These are phyloP conservation scores for Heliconius congener DNA, from an alignment of 1,140 invertebrate genomes.

Conservation along the genomic window DNA sequence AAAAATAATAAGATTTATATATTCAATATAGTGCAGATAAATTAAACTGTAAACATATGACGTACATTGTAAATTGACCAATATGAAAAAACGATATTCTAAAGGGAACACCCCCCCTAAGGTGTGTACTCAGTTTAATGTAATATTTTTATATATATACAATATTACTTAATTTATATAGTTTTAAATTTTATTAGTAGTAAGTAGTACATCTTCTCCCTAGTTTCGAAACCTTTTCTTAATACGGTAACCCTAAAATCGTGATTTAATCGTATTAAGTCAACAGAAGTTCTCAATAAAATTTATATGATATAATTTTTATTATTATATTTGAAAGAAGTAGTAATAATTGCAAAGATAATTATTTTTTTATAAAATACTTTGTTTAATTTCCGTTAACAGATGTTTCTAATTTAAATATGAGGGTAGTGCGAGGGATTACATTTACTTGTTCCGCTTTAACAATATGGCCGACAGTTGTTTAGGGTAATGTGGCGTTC, in stretches of 20 bases:
- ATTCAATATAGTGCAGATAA: background rate
- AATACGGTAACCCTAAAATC: constrained; percentile 36
- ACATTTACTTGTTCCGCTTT: constrained; percentile 63
- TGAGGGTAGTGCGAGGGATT: constrained; percentile 39
- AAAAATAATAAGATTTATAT: background rate
- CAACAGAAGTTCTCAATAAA: constrained; percentile 41
- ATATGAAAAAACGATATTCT: constrained; percentile 20
- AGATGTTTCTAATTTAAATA: constrained; percentile 19
- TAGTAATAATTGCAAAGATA: background rate
- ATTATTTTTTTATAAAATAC: background rate
- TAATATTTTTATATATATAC: background rate
- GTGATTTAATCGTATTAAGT: constrained; percentile 40
- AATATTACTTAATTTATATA: background rate
- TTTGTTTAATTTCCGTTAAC: background rate
- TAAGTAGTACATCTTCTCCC: background rate
- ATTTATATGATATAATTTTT: constrained; percentile 15
- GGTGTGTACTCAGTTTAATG: constrained; percentile 6
- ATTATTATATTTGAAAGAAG: background rate
- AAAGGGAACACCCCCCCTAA: constrained; percentile 16
- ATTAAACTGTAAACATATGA: background rate
- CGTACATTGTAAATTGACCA: constrained; percentile 7
- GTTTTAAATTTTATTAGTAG: no score
- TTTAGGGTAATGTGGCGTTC: constrained; percentile 82
- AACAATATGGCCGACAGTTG: constrained; percentile 82
- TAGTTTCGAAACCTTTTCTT: constrained; percentile 11